phyloP scores from a whole-genome alignment of 2,888 invertebrate species.

The Oxycera nigricornis region DNA sequence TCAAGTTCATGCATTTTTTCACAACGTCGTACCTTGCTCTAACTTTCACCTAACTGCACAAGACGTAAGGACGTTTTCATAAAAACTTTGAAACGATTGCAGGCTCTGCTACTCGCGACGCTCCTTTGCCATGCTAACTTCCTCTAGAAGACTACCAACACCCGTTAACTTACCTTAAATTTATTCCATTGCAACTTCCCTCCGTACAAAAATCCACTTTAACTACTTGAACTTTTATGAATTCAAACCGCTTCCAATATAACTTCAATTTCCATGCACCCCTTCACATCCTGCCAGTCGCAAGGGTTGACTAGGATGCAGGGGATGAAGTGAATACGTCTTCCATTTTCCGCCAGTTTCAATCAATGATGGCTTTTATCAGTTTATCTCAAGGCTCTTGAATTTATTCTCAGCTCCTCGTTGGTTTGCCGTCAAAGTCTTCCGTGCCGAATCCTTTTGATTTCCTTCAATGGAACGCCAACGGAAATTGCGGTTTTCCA shows the following conservation, averaged over 20 bases:
- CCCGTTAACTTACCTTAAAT: constrained; percentile 6
- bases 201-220: background rate
- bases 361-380: constrained; percentile 38
- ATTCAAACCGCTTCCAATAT: background rate
- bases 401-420: background rate
- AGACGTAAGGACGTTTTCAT: too few relatives aligned
- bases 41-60: too few relatives aligned
- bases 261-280: constrained; percentile 21
- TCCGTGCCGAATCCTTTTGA: constrained; percentile 32
- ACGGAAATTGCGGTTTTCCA: constrained; percentile 46
- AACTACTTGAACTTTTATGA: constrained; percentile 18
- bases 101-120: too few relatives aligned
- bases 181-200: background rate
- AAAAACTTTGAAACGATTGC: too few relatives aligned
- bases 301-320: background rate
- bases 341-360: constrained; percentile 30
- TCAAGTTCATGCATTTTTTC: too few relatives aligned
- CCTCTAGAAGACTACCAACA: too few relatives aligned
- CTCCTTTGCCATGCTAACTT: too few relatives aligned
- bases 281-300: background rate
- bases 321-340: background rate
- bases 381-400: constrained; percentile 22
- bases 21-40: too few relatives aligned
- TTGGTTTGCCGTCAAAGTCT: background rate
- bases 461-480: constrained; percentile 42